Percentiles rank a stretch among this genome's conserved stretches.
phyloP scores from a whole-genome alignment of 2,113 vertebrate species.

The Glaucidium brasilianum region DNA sequence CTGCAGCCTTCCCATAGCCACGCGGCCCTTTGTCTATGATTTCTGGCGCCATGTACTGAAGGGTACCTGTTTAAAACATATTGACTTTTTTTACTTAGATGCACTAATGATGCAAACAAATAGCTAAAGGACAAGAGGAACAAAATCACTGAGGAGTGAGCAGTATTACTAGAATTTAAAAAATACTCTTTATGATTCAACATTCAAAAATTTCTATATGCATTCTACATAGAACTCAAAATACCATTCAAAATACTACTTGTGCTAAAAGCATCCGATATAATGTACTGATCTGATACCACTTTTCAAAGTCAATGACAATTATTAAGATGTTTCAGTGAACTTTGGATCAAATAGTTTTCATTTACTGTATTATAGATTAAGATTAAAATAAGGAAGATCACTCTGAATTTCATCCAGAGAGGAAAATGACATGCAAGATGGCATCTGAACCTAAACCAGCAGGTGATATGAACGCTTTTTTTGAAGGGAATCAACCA shows the following conservation, averaged over 20 bases:
- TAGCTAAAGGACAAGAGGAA: neutral
- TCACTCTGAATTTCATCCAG: neutral
- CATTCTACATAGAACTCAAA: neutral
- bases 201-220: neutral
- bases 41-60: slow-evolving; percentile 99
- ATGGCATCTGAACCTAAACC: neutral
- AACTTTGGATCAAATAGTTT: neutral
- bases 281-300: neutral
- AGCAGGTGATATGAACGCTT: neutral
- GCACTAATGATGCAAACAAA: neutral
- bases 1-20: slow-evolving; percentile 95
- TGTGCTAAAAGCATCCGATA: neutral
- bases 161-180: neutral
- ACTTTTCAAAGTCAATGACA: neutral
- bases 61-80: slow-evolving; percentile 82
- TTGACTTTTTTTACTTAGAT: neutral
- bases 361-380: neutral
- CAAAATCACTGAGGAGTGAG: neutral
- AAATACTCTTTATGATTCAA: neutral
- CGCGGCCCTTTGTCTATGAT: slow-evolving; percentile 98
- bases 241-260: neutral
- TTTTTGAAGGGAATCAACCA: neutral
- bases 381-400: neutral
- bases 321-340: neutral
- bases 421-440: neutral